Evolutionary conservation across 2,113 vertebrate genomes (phyloP).

Genomic region (Crypturellus undulatus): DNA sequence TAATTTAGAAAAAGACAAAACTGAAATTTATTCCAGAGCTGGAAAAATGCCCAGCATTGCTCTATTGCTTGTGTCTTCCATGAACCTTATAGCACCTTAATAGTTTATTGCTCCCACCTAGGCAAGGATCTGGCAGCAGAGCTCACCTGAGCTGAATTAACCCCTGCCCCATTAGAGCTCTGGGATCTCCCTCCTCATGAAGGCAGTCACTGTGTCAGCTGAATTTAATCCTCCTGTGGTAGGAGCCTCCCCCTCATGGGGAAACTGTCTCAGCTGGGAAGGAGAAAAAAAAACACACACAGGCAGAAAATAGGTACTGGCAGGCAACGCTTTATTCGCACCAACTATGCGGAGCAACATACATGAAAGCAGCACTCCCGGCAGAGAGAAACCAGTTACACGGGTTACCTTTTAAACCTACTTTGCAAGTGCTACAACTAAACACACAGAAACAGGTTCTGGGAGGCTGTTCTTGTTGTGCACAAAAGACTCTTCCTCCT

Average conservation of each 20-base stretch:
- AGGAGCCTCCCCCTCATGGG: not conserved
- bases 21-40: not conserved
- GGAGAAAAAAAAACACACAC: not conserved
- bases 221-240: not conserved
- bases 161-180: not conserved
- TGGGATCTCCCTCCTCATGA: not conserved
- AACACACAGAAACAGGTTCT: not conserved
- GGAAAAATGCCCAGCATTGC: not conserved
- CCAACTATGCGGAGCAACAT: not conserved
- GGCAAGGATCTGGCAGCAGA: not conserved
- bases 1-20: not conserved
- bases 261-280: not conserved
- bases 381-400: not conserved
- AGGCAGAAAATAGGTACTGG: not conserved
- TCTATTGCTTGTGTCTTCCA: not conserved
- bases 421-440: not conserved
- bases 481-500: not conserved
- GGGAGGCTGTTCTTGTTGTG: not conserved
- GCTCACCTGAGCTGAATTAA: not conserved
- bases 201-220: not conserved
- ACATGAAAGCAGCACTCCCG: not conserved
- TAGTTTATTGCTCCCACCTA: not conserved
- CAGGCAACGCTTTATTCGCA: not conserved
- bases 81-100: not conserved
- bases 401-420: not conserved